Percentiles rank a stretch among this genome's conserved stretches.
These are phyloP conservation scores for Tetramorium bicarinatum DNA, from an alignment of 2,888 invertebrate genomes.

Conservation along the genomic window DNA sequence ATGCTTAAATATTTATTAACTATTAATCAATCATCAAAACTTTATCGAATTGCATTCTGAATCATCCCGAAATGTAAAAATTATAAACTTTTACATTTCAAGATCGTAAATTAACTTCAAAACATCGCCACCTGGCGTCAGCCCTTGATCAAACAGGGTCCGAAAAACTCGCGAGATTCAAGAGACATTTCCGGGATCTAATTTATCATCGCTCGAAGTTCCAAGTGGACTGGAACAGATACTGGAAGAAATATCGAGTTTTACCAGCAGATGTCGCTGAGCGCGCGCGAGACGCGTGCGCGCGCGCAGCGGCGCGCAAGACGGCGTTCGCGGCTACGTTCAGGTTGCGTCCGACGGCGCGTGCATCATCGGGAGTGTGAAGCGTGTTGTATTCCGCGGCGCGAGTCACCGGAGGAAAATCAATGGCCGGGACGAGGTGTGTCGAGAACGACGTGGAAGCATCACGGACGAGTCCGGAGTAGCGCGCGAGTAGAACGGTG, in stretches of 20 bases:
- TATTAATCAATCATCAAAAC: background rate
- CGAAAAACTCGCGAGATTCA: no score
- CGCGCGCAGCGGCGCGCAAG: background rate
- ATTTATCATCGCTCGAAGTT: background rate
- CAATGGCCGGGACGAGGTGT: conserved; percentile 46
- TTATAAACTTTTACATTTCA: no score
- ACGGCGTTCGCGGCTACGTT: conserved; percentile 12
- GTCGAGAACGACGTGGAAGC: conserved; percentile 26
- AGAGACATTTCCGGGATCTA: background rate
- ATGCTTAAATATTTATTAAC: background rate
- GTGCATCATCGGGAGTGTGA: background rate
- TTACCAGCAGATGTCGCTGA: background rate
- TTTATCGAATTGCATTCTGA: background rate
- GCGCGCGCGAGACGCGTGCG: background rate
- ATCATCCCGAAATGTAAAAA: no score
- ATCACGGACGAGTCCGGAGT: background rate
- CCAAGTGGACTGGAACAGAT: no score
- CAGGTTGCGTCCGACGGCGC: background rate
- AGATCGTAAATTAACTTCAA: background rate
- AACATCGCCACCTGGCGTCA: background rate
- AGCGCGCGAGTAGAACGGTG: background rate
- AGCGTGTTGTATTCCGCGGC: background rate
- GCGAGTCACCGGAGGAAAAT: conserved; percentile 7
- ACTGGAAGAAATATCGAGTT: background rate
- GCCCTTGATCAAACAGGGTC: background rate